A percentile compares a stretch with the other conserved stretches of the same genome.
These are phyloP conservation scores for Mercenaria mercenaria DNA, from an alignment of 1,140 invertebrate species.

Conservation along the genomic window DNA sequence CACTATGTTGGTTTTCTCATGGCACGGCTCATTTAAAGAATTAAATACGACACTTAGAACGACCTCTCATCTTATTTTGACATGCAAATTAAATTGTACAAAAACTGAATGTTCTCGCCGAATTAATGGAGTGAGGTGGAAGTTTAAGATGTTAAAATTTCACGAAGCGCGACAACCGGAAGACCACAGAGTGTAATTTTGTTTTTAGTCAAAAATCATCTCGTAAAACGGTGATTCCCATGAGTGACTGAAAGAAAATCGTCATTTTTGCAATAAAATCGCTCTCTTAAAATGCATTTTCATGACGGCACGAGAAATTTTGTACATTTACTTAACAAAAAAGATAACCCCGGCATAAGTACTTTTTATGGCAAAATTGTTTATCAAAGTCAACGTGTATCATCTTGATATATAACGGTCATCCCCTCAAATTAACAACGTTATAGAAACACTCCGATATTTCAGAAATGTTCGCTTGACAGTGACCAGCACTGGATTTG, in stretches of 20 bases:
- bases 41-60: background rate
- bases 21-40: too few species aligned
- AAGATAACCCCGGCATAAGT: too few species aligned
- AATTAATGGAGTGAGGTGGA: slow-evolving; percentile 41
- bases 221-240: slow-evolving; percentile 7
- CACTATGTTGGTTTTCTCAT: too few species aligned
- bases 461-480: too few species aligned
- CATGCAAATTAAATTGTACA: slow-evolving; percentile 24
- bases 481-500: too few species aligned
- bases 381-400: too few species aligned
- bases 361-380: too few species aligned
- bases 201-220: slow-evolving; percentile 8
- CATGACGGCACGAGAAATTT: background rate
- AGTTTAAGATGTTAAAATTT: slow-evolving; percentile 36
- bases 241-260: slow-evolving; percentile 1
- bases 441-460: too few species aligned
- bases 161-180: slow-evolving; percentile 17
- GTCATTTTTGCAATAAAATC: background rate
- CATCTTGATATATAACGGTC: too few species aligned
- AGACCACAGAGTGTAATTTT: background rate
- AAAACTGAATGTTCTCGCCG: slow-evolving; percentile 19
- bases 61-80: background rate
- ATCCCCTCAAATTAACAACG: too few species aligned
- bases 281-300: background rate
- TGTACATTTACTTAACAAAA: too few species aligned